These are phyloP conservation scores for Clarias platycephalus DNA, from an alignment of 2,797 vertebrate species.

Conservation along the genomic window DNA sequence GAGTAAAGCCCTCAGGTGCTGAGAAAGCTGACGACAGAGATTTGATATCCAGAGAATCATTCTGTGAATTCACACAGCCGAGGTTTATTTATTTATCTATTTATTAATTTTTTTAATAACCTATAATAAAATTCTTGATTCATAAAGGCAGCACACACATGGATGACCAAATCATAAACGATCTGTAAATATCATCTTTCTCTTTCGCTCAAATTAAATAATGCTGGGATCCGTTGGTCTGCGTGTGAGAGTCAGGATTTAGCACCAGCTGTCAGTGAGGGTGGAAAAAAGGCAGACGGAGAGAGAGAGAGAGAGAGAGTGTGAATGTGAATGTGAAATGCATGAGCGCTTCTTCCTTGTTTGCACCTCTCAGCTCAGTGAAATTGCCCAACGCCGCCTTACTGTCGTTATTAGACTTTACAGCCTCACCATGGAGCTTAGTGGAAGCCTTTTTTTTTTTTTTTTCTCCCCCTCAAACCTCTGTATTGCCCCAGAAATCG, in stretches of 20 bases:
- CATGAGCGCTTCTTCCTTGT: conserved; percentile 10
- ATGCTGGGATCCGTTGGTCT: not conserved
- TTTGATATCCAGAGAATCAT: conserved; percentile 57
- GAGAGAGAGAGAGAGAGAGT: conserved; percentile 30
- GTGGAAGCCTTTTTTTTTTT: not conserved
- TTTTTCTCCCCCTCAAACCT: not conserved
- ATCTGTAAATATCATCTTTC: conserved; percentile 1
- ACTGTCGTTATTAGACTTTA: conserved; percentile 37
- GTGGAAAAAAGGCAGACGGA: not conserved
- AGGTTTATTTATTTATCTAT: not conserved
- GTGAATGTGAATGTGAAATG: conserved; percentile 31
- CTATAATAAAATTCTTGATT: not conserved
- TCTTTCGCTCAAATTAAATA: not conserved
- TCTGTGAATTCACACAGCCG: not conserved
- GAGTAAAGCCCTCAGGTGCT: conserved; percentile 54
- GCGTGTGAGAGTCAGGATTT: conserved; percentile 15
- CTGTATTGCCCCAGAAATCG: not conserved
- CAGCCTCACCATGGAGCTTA: conserved; percentile 1
- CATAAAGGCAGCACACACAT: not conserved
- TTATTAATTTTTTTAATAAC: not conserved
- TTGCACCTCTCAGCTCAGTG: conserved; percentile 14
- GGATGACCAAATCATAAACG: not conserved
- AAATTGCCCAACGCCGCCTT: conserved; percentile 35
- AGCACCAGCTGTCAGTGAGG: conserved; percentile 24
- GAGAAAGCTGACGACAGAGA: conserved; percentile 57